A percentile compares a stretch with the other conserved stretches of the same genome.
Evolutionary conservation across 2,113 vertebrate species (phyloP).

Genomic region (Bubo blakistoni): DNA sequence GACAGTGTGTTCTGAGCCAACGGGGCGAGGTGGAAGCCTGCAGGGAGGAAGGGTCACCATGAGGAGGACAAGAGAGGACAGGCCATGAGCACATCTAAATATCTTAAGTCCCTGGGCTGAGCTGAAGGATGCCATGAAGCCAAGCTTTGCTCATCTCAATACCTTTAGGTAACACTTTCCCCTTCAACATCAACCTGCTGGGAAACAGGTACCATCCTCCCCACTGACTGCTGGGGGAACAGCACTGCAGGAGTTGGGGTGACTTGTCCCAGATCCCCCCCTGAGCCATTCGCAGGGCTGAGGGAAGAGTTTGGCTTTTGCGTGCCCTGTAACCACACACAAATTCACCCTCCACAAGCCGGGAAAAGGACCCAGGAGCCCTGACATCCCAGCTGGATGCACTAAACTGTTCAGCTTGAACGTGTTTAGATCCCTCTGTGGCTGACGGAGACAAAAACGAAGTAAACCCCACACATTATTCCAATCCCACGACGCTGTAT

Average conservation of each 20-base stretch:
- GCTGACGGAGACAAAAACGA: background rate
- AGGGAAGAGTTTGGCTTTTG: background rate
- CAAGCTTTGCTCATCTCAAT: background rate
- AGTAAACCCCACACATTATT: background rate
- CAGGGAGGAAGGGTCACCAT: fast-evolving
- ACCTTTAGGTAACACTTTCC: background rate
- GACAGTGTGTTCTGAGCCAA: fast-evolving
- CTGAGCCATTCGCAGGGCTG: background rate
- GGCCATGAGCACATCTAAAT: fast-evolving
- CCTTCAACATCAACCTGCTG: background rate
- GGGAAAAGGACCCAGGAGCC: background rate
- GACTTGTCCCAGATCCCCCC: background rate
- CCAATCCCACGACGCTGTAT: background rate
- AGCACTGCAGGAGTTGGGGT: fast-evolving
- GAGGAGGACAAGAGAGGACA: background rate
- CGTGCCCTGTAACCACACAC: fast-evolving
- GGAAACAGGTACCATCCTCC: background rate
- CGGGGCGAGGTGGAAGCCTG: background rate
- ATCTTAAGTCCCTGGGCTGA: background rate
- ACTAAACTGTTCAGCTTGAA: background rate
- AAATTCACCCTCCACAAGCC: fast-evolving
- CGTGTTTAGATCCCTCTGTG: background rate
- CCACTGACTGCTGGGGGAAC: fast-evolving
- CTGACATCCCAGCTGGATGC: background rate
- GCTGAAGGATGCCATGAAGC: background rate